Conservation (phyloP, 2,888 invertebrate species). For the Tanaodytes sp. region DNA sequence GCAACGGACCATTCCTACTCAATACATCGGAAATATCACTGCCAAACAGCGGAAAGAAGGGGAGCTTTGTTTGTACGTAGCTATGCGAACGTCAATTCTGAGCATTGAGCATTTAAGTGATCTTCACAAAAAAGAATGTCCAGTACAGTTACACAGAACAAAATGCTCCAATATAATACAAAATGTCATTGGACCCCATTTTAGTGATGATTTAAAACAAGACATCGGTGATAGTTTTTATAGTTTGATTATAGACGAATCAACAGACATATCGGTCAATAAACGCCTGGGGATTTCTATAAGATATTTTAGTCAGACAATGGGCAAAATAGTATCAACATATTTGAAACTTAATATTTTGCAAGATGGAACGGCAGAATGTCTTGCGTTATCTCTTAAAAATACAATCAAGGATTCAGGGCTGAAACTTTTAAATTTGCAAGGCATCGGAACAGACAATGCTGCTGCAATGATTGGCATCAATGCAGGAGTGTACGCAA, state of each 20-base stretch:
- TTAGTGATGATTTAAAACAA: constrained; percentile 41
- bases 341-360: too few species aligned
- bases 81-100: too few species aligned
- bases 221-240: constrained; percentile 55
- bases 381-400: constrained; percentile 24
- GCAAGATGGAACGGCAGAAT: too few species aligned
- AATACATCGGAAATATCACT: too few species aligned
- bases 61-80: too few species aligned
- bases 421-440: constrained; percentile 59
- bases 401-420: constrained; percentile 19
- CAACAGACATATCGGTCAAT: constrained; percentile 56
- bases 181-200: constrained; percentile 49
- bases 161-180: constrained; percentile 56
- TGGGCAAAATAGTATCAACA: constrained; percentile 14
- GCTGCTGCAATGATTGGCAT: constrained; percentile 66
- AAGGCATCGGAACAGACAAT: constrained; percentile 68
- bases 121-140: too few species aligned
- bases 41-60: too few species aligned
- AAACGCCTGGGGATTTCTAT: constrained; percentile 57
- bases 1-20: too few species aligned
- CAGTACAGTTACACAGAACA: constrained; percentile 55
- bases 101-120: too few species aligned
- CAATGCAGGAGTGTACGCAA: constrained; percentile 64
- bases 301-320: constrained; percentile 19
- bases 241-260: constrained; percentile 60